These are phyloP conservation scores for Euglossa dilemma DNA, from an alignment of 1,140 invertebrate species.

Conservation along the genomic window DNA sequence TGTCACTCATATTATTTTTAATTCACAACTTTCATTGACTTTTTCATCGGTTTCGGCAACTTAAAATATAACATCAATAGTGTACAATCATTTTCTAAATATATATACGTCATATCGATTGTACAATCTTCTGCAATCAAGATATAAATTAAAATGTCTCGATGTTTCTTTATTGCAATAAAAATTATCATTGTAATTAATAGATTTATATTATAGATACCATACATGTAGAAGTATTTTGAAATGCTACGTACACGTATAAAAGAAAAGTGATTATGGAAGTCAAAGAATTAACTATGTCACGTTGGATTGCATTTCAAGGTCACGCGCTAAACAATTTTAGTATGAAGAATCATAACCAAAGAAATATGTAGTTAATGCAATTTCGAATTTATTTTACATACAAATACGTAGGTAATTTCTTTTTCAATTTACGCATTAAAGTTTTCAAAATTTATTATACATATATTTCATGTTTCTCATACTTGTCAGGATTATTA, in stretches of 20 bases:
- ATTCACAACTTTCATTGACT: neutral
- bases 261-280: slow-evolving; percentile 14
- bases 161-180: neutral
- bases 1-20: slow-evolving; percentile 49
- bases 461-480: neutral
- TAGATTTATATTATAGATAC: slow-evolving; percentile 24
- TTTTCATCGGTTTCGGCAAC: no score
- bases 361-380: slow-evolving; percentile 31
- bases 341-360: slow-evolving; percentile 29
- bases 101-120: neutral
- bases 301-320: slow-evolving; percentile 38
- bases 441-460: neutral
- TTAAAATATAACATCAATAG: no score
- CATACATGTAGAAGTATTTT: neutral
- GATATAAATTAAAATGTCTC: neutral
- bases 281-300: slow-evolving; percentile 26
- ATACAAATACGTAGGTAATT: slow-evolving; percentile 2
- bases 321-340: slow-evolving; percentile 41
- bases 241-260: neutral
- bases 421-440: neutral
- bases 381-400: slow-evolving; percentile 11
- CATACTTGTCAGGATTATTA: slow-evolving; percentile 15
- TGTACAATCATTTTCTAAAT: neutral
- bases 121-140: neutral
- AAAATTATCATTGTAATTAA: neutral